Evolutionary conservation across 2,888 invertebrate species (phyloP).

Genomic region (Deilephila elpenor): DNA sequence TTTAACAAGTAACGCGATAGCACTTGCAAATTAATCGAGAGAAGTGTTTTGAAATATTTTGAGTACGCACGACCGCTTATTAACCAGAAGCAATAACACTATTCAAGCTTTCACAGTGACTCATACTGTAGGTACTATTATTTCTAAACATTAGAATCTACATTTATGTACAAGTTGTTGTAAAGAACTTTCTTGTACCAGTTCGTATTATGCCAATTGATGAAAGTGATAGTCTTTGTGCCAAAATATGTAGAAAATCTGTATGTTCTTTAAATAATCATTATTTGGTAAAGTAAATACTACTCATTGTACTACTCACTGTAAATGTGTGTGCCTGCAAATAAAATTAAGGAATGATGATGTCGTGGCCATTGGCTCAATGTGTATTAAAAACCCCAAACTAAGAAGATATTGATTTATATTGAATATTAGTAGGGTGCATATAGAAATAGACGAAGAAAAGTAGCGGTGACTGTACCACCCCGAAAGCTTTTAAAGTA

Average conservation of each 20-base stretch:
- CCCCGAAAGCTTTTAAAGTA: not conserved
- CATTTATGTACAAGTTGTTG: too few species aligned
- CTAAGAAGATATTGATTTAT: not conserved
- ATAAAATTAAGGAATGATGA: too few species aligned
- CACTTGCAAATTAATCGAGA: conserved; percentile 36
- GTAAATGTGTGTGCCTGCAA: too few species aligned
- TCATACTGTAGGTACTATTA: not conserved
- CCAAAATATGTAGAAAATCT: too few species aligned
- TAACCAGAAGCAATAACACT: conserved; percentile 19
- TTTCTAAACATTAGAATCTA: not conserved
- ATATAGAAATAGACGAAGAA: not conserved
- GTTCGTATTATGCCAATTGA: too few species aligned
- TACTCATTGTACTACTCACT: too few species aligned
- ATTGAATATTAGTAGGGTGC: not conserved
- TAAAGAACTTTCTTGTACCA: too few species aligned
- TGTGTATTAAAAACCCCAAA: not conserved
- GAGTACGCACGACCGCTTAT: conserved; percentile 11
- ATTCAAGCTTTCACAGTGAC: not conserved
- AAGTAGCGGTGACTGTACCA: not conserved
- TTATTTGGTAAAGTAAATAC: too few species aligned
- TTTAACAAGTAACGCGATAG: conserved; percentile 30
- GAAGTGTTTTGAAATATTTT: conserved; percentile 30
- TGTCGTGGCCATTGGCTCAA: too few species aligned
- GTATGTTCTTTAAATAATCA: too few species aligned
- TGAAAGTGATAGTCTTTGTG: too few species aligned